Evolutionary conservation across 2,888 invertebrate genomes (phyloP).

Genomic region (Spisula subtruncata): DNA sequence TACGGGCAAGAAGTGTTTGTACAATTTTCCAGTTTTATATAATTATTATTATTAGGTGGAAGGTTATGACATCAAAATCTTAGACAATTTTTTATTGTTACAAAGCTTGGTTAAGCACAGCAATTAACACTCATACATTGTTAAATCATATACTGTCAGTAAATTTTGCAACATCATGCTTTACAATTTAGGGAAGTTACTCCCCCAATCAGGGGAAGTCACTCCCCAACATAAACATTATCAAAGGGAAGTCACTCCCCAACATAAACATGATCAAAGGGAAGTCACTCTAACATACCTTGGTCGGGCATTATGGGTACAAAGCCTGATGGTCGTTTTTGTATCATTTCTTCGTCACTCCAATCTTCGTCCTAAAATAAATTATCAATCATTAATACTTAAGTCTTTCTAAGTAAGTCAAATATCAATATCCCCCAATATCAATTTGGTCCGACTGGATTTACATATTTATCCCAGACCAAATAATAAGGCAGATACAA

Average conservation of each 20-base stretch:
- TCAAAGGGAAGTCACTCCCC: background rate
- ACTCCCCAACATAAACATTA: background rate
- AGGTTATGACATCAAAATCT: too few species aligned
- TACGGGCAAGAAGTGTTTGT: too few species aligned
- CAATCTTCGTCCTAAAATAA: conserved; percentile 45
- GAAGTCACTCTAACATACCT: conserved; percentile 52
- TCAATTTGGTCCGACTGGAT: too few species aligned
- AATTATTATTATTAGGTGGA: too few species aligned
- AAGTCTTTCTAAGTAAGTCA: too few species aligned
- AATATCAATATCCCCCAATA: too few species aligned
- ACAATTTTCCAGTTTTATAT: too few species aligned
- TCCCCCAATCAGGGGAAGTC: conserved; percentile 16
- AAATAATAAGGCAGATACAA: too few species aligned
- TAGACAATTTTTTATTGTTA: background rate
- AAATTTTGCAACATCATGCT: background rate
- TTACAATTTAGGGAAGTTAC: conserved; percentile 18
- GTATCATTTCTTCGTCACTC: conserved; percentile 55
- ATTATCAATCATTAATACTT: background rate
- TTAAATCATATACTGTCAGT: background rate
- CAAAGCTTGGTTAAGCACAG: background rate
- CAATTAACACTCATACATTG: background rate
- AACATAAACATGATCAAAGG: conserved; percentile 3
- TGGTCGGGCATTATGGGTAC: conserved; percentile 60
- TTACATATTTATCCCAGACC: too few species aligned
- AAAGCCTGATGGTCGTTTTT: conserved; percentile 58